These are phyloP conservation scores for Chamaea fasciata DNA, from an alignment of 2,113 vertebrate species.

Conservation along the genomic window DNA sequence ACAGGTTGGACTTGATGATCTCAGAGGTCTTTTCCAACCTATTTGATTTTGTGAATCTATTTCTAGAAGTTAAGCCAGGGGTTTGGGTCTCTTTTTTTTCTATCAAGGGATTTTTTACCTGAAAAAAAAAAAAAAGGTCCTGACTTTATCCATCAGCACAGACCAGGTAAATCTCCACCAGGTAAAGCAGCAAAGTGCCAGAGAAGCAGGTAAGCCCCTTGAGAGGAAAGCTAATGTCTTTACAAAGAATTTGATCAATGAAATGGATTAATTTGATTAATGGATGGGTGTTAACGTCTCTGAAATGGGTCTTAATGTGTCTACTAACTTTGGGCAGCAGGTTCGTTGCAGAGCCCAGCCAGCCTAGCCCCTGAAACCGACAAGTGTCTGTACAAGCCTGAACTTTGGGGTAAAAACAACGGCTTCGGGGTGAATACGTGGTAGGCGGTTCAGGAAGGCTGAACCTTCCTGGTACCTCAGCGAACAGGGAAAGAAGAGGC, in stretches of 20 bases:
- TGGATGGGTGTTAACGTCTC: no score
- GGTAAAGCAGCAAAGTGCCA: neutral
- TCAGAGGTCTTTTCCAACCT: neutral
- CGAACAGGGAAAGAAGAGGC: neutral
- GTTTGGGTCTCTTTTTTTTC: neutral
- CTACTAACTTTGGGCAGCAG: neutral
- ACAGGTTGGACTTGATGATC: neutral
- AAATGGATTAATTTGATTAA: no score
- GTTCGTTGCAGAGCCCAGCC: neutral
- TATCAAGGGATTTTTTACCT: neutral
- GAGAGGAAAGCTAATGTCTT: neutral
- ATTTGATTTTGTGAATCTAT: neutral
- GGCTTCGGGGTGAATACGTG: no score
- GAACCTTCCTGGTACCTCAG: neutral
- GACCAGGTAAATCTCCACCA: neutral
- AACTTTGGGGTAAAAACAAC: neutral
- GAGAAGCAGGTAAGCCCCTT: neutral
- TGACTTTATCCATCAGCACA: neutral
- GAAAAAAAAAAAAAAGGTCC: neutral
- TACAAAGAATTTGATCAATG: neutral
- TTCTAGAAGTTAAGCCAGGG: neutral
- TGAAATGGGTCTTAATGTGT: neutral
- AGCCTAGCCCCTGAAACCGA: neutral
- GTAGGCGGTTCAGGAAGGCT: accelerated
- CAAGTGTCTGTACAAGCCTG: neutral